A percentile compares a stretch with the other conserved stretches of the same genome.
Evolutionary conservation across 2,113 vertebrate species (phyloP).

Genomic region (Phycodurus eques): DNA sequence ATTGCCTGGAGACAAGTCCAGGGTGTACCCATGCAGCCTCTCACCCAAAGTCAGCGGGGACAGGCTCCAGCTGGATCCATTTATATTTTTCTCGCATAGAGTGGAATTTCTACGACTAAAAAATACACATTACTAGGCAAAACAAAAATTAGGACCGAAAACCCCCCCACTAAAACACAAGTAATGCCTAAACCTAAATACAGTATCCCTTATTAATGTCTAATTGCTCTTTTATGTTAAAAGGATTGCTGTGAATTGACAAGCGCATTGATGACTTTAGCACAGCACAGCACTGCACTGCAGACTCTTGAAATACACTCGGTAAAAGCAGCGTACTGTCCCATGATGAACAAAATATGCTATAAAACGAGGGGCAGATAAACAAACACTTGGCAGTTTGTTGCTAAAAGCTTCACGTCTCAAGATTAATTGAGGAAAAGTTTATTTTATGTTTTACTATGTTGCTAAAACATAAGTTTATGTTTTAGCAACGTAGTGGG

Average conservation of each 20-base stretch:
- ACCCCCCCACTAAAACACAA: not conserved
- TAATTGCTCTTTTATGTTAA: not conserved
- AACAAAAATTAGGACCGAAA: not conserved
- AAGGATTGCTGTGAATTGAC: not conserved
- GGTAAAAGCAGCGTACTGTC: not conserved
- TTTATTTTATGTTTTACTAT: too few species aligned
- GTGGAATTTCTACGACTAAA: not conserved
- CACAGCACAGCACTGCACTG: too few species aligned
- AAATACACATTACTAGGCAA: not conserved
- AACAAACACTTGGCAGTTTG: conserved; percentile 8
- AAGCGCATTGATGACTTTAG: too few species aligned
- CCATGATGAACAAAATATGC: not conserved
- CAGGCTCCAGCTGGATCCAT: too few species aligned
- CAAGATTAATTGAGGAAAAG: conserved; percentile 2
- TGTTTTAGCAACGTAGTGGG: not conserved
- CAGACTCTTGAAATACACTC: not conserved
- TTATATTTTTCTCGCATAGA: not conserved
- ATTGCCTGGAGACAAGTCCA: not conserved
- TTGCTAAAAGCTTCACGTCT: not conserved
- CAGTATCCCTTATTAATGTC: not conserved
- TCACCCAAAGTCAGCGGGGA: too few species aligned
- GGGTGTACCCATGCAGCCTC: too few species aligned
- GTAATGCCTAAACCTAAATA: not conserved
- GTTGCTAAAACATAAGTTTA: too few species aligned
- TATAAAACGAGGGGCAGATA: not conserved